phyloP scores from a whole-genome alignment of 1,140 invertebrate genomes.

The Trissolcus basalis region DNA sequence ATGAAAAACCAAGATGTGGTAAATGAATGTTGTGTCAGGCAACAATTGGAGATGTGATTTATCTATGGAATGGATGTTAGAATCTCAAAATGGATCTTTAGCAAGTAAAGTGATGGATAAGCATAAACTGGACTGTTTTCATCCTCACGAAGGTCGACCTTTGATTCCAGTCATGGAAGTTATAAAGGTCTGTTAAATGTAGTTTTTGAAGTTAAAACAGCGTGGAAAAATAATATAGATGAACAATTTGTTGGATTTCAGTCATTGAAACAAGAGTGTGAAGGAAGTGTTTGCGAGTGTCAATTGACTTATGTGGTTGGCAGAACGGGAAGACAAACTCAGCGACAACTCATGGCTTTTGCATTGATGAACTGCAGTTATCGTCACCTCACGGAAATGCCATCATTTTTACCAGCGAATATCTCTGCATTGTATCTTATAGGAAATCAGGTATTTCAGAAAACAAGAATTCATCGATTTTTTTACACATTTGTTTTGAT shows the following conservation, averaged over 20 bases:
- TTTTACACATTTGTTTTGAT: not conserved
- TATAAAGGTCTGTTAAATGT: constrained; percentile 69
- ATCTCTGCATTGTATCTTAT: constrained; percentile 78
- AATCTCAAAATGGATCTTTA: constrained; percentile 67
- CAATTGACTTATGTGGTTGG: constrained; percentile 73
- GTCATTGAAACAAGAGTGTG: constrained; percentile 68
- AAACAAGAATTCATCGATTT: not conserved
- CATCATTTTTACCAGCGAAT: constrained; percentile 76
- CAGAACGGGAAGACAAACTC: constrained; percentile 64
- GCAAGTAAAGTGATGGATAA: constrained; percentile 75
- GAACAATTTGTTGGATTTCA: constrained; percentile 16
- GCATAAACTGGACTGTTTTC: constrained; percentile 74
- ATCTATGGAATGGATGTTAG: constrained; percentile 77
- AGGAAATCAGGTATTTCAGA: constrained; percentile 75
- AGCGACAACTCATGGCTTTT: constrained; percentile 74
- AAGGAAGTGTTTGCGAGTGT: constrained; percentile 68
- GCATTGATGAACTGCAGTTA: constrained; percentile 78
- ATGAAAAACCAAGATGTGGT: not conserved
- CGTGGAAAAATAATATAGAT: not conserved
- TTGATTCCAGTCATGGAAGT: constrained; percentile 77
- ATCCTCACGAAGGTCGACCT: constrained; percentile 75
- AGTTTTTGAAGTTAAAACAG: not conserved
- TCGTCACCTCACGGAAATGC: constrained; percentile 75
- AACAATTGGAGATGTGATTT: constrained; percentile 79
- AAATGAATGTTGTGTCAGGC: constrained; percentile 63